Evolutionary conservation across 2,888 invertebrate genomes (phyloP).

Genomic region (Thysanoteuthis rhombus): DNA sequence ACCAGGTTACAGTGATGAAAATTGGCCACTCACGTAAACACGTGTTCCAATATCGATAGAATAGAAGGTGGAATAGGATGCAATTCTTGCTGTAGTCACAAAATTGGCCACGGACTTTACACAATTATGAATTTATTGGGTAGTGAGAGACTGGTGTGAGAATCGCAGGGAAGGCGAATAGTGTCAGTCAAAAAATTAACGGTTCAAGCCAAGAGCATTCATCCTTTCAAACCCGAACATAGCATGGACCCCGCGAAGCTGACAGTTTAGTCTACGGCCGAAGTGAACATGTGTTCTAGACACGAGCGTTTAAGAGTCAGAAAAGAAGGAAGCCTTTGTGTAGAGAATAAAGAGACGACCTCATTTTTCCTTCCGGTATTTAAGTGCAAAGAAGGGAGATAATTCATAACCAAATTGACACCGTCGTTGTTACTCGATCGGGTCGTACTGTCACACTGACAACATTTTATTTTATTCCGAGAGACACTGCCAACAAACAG

Average conservation of each 20-base stretch:
- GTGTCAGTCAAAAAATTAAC: slow-evolving; percentile 12
- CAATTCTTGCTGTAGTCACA: not conserved
- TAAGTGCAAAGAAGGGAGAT: not conserved
- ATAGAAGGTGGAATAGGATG: not conserved
- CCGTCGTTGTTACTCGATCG: not conserved
- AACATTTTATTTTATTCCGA: not conserved
- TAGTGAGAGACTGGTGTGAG: not conserved
- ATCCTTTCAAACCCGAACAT: not conserved
- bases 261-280: slow-evolving; percentile 12
- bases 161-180: not conserved
- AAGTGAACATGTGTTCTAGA: not conserved
- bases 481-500: not conserved
- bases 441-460: not conserved
- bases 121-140: slow-evolving; percentile 12
- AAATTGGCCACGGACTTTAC: not conserved
- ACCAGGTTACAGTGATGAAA: not conserved
- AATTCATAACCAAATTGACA: not conserved
- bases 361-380: not conserved
- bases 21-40: not conserved
- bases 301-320: not conserved
- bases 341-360: not conserved
- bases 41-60: not conserved
- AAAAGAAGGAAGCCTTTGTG: not conserved
- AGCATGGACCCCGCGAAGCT: not conserved
- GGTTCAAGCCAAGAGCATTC: not conserved